phyloP scores from a whole-genome alignment of 2,888 invertebrate genomes.

The Drosophila borborema region DNA sequence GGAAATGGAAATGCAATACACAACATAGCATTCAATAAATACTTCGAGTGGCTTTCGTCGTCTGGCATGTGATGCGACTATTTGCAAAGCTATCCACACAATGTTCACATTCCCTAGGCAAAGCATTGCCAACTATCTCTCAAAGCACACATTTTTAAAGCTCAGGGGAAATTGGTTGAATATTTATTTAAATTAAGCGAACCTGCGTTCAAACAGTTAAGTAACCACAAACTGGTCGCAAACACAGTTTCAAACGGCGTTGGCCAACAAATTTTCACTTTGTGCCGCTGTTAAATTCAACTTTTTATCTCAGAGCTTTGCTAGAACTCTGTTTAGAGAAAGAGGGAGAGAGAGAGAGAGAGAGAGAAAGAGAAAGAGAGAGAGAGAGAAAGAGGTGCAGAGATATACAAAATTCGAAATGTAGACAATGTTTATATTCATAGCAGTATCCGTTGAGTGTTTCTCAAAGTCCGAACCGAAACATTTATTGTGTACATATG shows the following conservation, averaged over 20 bases:
- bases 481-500: too few species aligned
- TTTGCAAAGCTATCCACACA: slow-evolving; percentile 19
- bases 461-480: too few species aligned
- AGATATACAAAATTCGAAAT: too few species aligned
- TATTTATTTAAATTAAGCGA: slow-evolving; percentile 34
- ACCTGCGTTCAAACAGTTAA: slow-evolving; percentile 7
- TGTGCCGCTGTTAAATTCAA: slow-evolving; percentile 5
- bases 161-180: slow-evolving; percentile 3
- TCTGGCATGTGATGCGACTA: slow-evolving; percentile 16
- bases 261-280: slow-evolving; percentile 31
- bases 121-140: neutral
- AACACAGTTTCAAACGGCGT: slow-evolving; percentile 20
- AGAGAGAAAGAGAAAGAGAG: neutral
- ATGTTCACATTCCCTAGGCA: neutral
- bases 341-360: neutral
- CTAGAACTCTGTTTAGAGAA: neutral
- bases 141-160: slow-evolving; percentile 14
- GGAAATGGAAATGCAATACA: slow-evolving; percentile 49
- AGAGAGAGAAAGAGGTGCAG: neutral
- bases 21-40: slow-evolving; percentile 31
- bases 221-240: slow-evolving; percentile 26
- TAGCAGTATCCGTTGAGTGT: too few species aligned
- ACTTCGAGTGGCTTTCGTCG: slow-evolving; percentile 32
- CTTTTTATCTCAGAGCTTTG: slow-evolving; percentile 38
- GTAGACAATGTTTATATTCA: too few species aligned